phyloP scores from a whole-genome alignment of 2,888 invertebrate species.

The Chaetoderma sp. region DNA sequence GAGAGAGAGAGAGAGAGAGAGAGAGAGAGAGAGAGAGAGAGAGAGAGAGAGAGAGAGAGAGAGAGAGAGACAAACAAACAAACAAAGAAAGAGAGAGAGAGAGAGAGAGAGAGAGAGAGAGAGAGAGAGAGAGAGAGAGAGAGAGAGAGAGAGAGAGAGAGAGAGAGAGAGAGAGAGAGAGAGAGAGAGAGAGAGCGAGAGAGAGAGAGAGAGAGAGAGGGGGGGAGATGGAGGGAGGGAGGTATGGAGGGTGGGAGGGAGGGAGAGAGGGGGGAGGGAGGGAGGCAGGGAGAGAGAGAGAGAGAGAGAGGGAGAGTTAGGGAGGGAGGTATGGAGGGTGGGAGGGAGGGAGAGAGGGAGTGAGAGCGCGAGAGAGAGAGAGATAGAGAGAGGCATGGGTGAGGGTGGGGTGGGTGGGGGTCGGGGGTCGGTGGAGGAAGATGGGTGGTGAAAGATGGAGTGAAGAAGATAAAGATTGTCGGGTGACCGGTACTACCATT shows the following conservation, averaged over 20 bases:
- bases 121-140: constrained; percentile 16
- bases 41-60: constrained; percentile 23
- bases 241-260: too few relatives aligned
- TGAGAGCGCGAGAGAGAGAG: not conserved
- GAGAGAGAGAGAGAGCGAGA: too few relatives aligned
- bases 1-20: constrained; percentile 13
- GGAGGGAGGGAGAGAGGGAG: not conserved
- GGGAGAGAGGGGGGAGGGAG: constrained; percentile 7
- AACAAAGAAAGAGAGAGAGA: too few relatives aligned
- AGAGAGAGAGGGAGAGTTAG: too few relatives aligned
- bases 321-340: constrained; percentile 11
- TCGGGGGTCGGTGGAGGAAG: too few relatives aligned
- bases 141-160: constrained; percentile 16
- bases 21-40: constrained; percentile 20
- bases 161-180: constrained; percentile 2
- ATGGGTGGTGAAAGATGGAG: too few relatives aligned
- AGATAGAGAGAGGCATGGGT: not conserved
- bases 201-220: not conserved
- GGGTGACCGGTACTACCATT: too few relatives aligned
- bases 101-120: constrained; percentile 14
- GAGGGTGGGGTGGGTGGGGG: too few relatives aligned
- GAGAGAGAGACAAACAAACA: too few relatives aligned
- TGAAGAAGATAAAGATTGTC: too few relatives aligned
- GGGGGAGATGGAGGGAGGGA: constrained; percentile 2
- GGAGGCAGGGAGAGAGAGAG: constrained; percentile 22